Percentiles rank a stretch among this genome's conserved stretches.
Conservation (phyloP, 2,797 vertebrate genomes). For the Propithecus perrieri region DNA sequence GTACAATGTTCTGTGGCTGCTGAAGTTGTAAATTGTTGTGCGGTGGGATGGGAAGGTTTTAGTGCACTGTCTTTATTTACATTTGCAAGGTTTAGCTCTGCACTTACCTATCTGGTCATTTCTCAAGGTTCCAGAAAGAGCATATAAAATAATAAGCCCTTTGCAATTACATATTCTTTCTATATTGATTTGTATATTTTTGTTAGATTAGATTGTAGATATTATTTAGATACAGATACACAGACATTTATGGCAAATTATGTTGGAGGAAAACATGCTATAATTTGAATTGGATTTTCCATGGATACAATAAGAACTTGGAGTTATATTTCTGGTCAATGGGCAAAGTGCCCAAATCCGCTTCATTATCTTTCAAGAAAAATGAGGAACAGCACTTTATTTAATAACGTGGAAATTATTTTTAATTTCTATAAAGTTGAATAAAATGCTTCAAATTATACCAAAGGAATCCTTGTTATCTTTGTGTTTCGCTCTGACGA, state of each 20-base stretch:
- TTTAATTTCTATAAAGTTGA: background rate
- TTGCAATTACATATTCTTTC: background rate
- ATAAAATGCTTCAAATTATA: background rate
- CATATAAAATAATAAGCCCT: background rate
- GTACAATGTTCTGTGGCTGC: background rate
- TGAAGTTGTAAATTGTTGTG: background rate
- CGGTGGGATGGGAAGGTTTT: background rate
- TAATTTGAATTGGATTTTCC: constrained; percentile 61
- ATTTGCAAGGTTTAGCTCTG: background rate
- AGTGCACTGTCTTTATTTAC: background rate
- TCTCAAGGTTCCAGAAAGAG: background rate
- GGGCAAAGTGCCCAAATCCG: background rate
- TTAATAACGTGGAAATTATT: background rate
- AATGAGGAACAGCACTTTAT: background rate
- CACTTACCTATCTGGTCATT: background rate
- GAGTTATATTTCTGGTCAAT: background rate
- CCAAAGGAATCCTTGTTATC: too few relatives aligned
- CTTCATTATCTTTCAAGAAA: constrained; percentile 31
- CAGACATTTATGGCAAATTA: constrained; percentile 39
- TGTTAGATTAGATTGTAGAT: constrained; percentile 11
- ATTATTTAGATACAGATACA: background rate
- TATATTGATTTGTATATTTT: constrained; percentile 41
- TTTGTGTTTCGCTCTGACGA: background rate
- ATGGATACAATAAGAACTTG: background rate
- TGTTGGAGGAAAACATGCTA: constrained; percentile 28